Conservation (phyloP, 2,113 vertebrate genomes). For the Cyprinodon variegatus region DNA sequence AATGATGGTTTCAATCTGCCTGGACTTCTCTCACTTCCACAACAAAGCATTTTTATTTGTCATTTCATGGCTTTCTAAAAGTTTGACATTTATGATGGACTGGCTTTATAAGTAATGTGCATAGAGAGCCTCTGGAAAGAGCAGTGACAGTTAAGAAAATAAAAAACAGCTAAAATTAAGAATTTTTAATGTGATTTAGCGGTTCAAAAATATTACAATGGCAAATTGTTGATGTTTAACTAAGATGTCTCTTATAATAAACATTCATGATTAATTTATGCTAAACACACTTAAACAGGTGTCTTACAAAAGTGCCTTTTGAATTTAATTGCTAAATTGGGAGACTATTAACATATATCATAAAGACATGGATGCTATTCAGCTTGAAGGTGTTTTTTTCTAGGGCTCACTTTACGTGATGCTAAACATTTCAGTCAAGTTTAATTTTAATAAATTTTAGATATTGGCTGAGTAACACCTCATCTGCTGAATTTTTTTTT, state of each 20-base stretch:
- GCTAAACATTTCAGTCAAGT: not conserved
- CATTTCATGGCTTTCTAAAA: constrained; percentile 24
- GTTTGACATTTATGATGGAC: constrained; percentile 26
- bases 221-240: no score
- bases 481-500: not conserved
- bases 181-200: constrained; percentile 2
- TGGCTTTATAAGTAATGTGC: constrained; percentile 34
- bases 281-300: not conserved
- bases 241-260: no score
- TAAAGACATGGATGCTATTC: no score
- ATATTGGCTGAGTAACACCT: not conserved
- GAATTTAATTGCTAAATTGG: not conserved
- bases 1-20: constrained; percentile 32
- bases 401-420: not conserved
- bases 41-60: constrained; percentile 36
- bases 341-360: not conserved
- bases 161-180: constrained; percentile 2
- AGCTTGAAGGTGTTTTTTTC: no score
- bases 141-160: constrained; percentile 5
- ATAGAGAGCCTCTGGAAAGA: constrained; percentile 27
- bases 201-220: not conserved
- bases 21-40: constrained; percentile 11
- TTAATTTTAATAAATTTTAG: no score
- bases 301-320: not conserved
- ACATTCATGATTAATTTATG: not conserved